Conservation (phyloP, 2,113 vertebrate species). For the Macrotis lagotis region DNA sequence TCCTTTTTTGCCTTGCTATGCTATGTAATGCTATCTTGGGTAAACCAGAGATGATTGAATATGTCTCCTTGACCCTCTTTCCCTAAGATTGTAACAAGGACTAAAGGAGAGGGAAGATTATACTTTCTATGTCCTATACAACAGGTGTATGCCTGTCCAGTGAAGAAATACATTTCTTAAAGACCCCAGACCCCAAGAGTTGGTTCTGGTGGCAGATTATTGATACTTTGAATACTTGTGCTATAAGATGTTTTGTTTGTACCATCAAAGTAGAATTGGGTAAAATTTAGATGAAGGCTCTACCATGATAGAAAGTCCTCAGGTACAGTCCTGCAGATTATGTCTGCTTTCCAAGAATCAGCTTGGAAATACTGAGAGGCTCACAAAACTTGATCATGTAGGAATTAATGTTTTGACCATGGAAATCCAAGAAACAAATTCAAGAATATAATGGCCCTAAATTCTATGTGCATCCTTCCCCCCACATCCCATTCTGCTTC, state of each 20-base stretch:
- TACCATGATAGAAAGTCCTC: not conserved
- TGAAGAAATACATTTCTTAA: not conserved
- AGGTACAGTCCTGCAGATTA: not conserved
- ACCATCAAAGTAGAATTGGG: not conserved
- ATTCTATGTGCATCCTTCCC: not conserved
- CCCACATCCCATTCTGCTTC: not conserved
- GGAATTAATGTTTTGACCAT: not conserved
- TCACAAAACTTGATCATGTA: not conserved
- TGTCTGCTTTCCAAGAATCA: not conserved
- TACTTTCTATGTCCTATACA: not conserved
- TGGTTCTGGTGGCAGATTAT: not conserved
- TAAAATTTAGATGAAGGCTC: not conserved
- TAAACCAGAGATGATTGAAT: not conserved
- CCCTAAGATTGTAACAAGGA: not conserved
- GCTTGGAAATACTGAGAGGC: not conserved
- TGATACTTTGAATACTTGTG: not conserved
- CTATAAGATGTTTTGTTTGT: not conserved
- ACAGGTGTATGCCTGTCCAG: not conserved
- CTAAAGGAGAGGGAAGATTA: not conserved
- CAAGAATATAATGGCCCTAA: not conserved
- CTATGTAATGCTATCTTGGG: not conserved
- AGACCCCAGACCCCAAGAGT: not conserved
- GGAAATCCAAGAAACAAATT: not conserved
- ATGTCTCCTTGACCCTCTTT: not conserved
- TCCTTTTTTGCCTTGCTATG: not conserved